Evolutionary conservation across 2,113 vertebrate species (phyloP).

Genomic region (Elgaria multicarinata): DNA sequence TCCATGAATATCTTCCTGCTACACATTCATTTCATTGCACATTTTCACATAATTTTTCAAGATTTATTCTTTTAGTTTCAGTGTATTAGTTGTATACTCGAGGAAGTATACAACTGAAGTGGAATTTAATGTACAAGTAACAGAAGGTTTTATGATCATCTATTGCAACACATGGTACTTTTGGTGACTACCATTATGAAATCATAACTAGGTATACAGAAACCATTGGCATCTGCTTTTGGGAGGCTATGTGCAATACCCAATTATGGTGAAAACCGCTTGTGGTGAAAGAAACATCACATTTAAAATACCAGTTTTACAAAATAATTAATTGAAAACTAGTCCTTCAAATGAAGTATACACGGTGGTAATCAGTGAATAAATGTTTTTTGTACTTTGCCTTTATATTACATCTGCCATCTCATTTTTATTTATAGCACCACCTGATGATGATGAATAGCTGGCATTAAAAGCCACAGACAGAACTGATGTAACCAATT

Average conservation of each 20-base stretch:
- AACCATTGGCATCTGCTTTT: slow-evolving; percentile 48
- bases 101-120: neutral
- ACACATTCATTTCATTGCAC: neutral
- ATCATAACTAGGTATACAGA: slow-evolving; percentile 41
- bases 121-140: slow-evolving; percentile 37
- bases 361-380: neutral
- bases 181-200: slow-evolving; percentile 39
- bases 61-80: neutral
- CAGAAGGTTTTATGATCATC: slow-evolving; percentile 36
- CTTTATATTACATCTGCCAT: neutral
- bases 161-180: slow-evolving; percentile 6
- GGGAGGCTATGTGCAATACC: slow-evolving; percentile 15
- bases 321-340: slow-evolving; percentile 24
- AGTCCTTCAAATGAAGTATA: slow-evolving; percentile 6
- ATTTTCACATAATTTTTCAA: neutral
- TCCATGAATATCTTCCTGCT: neutral
- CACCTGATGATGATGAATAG: slow-evolving; percentile 26
- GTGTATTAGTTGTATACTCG: neutral
- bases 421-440: slow-evolving; percentile 18
- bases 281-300: slow-evolving; percentile 3
- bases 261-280: neutral
- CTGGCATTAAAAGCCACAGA: slow-evolving; percentile 31
- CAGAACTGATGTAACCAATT: slow-evolving; percentile 50
- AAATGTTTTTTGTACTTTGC: slow-evolving; percentile 10
- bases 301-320: neutral